Base-by-base conservation (phyloP, 2,113 vertebrate genomes). In the Serinus canaria region DNA sequence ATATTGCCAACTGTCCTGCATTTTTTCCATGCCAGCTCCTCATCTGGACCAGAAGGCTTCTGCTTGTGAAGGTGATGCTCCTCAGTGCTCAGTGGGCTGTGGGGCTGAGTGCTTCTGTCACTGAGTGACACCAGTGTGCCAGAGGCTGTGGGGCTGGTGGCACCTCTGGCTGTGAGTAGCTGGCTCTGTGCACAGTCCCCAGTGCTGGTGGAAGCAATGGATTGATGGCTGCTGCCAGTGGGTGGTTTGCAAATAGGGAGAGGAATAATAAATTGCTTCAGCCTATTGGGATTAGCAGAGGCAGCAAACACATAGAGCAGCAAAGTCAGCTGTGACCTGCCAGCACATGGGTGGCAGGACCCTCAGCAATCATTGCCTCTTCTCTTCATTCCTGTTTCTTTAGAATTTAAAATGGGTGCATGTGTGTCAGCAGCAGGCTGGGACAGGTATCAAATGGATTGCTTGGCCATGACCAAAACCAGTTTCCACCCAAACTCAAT, bases 211-310 rank as follows among this genome's bases (percentile, higher is more conserved):
- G 88, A 80, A 87, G 68, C 52, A 75, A 66, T 41, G 83, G 86
- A 93, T 59, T 91, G 86, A 86, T 88, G 83, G 83, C 86, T 94
- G 83, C 56, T 95, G 91, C 74, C 90, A 83, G 11, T 37, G 63
- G 56, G 77, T 69, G 58, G 20, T 60, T 90, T 93, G 73, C 60
- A 87, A 68, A 85, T 90, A 49, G 28, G 43, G 67, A 79, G 76
- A 33, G 83, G 63, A 46, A 88, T 83, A 91, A 93, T 69, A 81
- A 94, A 93, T 92, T 4, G 3, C 69, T 93, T 74, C 10, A n/a
- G 58, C 66, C 78, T 59, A 2, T 1, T 88, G 72, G 94, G 90
- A 89, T 83, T 86, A 78, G 53, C 21, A 37, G 56, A 76, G 28
- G 76, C 23, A 86, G 67, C 13, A 10, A 86, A 92, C 41, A 92